Evolutionary conservation across 2,888 invertebrate species (phyloP), one percentile per base, ranked within the genome.

Genomic region (Frankliniella intonsa): DNA sequence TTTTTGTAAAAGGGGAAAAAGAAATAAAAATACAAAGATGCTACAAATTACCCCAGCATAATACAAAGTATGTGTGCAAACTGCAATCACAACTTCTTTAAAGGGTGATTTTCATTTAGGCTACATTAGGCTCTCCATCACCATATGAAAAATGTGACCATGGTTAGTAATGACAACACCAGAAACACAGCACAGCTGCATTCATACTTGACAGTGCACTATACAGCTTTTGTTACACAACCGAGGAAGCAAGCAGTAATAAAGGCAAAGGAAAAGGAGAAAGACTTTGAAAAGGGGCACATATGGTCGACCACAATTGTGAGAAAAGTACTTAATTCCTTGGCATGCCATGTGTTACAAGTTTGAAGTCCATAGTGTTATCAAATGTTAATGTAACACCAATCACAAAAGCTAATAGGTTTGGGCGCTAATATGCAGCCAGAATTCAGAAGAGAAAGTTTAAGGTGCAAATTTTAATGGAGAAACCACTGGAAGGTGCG

Each of bases 401-500:
- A 69, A 49, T 38, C 19, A 79, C 27, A 65, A 82, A 76, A 50
- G 50, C 79, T 38, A 50, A 69, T 49, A 81, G 50, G 22, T 76
- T 76, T 76, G 10, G 8, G 25, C 22, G 69, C 69, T 51, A 51
- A 51, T 25, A 38, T 38, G 27, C 8, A 38, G 80, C 50, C 22
- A 80, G 62, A 7, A 14, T 14, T 62, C 7, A 38, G 38, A 38
- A 38, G 12, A 25, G 69, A 76, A 25, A 55, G 55, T 25, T 22
- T 76, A n/a, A 76, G 25, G 25, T 76, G 69, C 69, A 76, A 25
- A 25, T 22, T 76, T 10, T 25, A 25, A 76, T 76, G 69, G 69
- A 76, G 88, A 88, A 87, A 88, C 87, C 88, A 88, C 87, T 86
- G 88, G 88, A 88, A 88, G 88, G 88, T 88, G 88, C 88, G 88